Percentiles rank a stretch among this genome's conserved stretches.
phyloP scores from a whole-genome alignment of 2,888 invertebrate genomes.

The Acanthopleura granulata region DNA sequence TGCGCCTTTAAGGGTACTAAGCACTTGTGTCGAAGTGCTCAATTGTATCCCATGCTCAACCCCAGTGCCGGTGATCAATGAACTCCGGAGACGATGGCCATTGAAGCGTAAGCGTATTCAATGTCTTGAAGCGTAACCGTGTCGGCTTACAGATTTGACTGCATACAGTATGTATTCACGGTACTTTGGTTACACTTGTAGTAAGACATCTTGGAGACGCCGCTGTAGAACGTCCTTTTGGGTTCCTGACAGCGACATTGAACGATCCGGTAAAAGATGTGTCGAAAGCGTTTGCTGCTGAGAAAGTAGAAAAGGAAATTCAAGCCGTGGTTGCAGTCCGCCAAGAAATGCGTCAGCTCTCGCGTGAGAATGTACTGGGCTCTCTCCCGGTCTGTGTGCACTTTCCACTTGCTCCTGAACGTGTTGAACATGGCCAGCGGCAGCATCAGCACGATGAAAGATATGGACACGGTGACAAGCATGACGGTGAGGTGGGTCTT shows the following conservation, averaged over 20 bases:
- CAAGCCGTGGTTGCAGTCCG: not conserved
- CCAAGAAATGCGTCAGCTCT: not conserved
- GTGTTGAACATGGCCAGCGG: not conserved
- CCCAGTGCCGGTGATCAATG: too few relatives aligned
- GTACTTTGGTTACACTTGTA: not conserved
- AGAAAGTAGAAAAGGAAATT: conserved; percentile 9
- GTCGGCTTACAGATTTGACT: too few relatives aligned
- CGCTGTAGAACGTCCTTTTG: not conserved
- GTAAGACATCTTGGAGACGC: conserved; percentile 1
- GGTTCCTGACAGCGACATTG: not conserved
- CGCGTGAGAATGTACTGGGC: not conserved
- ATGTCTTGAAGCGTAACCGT: too few relatives aligned
- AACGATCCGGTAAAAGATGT: not conserved
- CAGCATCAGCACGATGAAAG: not conserved
- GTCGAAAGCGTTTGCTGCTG: not conserved
- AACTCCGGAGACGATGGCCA: too few relatives aligned
- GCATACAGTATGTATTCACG: too few relatives aligned
- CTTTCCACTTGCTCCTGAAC: not conserved
- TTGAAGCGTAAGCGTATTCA: too few relatives aligned
- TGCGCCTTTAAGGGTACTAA: too few relatives aligned
- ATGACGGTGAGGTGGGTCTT: not conserved
- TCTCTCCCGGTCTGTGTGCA: not conserved
- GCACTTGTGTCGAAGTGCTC: too few relatives aligned
- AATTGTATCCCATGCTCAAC: too few relatives aligned
- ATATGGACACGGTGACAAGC: not conserved